A percentile compares a stretch with the other conserved stretches of the same genome.
Evolutionary conservation across 2,797 vertebrate genomes (phyloP).

Genomic region (Lagocephalus sceleratus): DNA sequence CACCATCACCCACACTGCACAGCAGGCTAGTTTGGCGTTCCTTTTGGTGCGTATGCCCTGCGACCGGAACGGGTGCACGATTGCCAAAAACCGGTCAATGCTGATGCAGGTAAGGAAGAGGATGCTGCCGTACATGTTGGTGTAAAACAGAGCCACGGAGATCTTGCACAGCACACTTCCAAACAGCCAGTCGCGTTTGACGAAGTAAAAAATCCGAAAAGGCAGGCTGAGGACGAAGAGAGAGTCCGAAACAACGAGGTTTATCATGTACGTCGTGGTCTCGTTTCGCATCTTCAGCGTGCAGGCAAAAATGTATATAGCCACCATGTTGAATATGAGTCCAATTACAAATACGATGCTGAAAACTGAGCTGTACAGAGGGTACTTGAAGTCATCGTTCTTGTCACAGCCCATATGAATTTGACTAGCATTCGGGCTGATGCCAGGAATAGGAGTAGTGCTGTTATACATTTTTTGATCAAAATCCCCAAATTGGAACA

Average conservation of each 20-base stretch:
- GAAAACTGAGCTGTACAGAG: constrained; percentile 85
- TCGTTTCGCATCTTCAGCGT: constrained; percentile 88
- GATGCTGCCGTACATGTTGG: constrained; percentile 97
- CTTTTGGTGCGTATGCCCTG: constrained; percentile 84
- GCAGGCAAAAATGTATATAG: constrained; percentile 90
- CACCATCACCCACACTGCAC: constrained; percentile 85
- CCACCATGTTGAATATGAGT: constrained; percentile 85
- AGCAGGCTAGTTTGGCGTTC: constrained; percentile 87
- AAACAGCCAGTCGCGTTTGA: constrained; percentile 84
- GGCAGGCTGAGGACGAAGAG: constrained; percentile 93
- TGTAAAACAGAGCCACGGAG: constrained; percentile 90
- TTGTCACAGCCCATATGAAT: constrained; percentile 61
- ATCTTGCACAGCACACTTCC: constrained; percentile 87
- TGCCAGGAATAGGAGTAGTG: not conserved
- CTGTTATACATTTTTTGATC: constrained; percentile 53
- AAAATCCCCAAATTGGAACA: not conserved
- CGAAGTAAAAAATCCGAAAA: constrained; percentile 92
- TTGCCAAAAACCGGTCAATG: constrained; percentile 91
- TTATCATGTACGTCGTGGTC: constrained; percentile 97
- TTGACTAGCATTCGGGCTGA: constrained; percentile 11
- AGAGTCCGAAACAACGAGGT: constrained; percentile 89
- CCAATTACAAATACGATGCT: constrained; percentile 91
- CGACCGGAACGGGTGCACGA: constrained; percentile 90
- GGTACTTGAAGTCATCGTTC: constrained; percentile 91
- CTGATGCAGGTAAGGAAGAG: constrained; percentile 96